phyloP scores from a whole-genome alignment of 2,113 vertebrate genomes.

The Scophthalmus maximus region DNA sequence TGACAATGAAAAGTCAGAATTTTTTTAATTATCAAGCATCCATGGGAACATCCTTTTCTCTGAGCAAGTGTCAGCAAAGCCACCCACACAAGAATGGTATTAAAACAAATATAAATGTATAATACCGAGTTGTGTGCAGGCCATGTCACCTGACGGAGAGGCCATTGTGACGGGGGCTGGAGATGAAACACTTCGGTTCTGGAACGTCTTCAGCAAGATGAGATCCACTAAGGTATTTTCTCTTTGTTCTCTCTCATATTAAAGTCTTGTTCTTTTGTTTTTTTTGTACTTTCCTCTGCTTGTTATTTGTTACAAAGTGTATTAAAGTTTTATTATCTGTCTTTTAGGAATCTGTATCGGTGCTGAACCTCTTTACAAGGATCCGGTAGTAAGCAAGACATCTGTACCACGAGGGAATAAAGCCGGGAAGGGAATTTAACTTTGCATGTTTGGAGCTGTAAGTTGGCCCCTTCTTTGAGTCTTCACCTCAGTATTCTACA shows the following conservation, averaged over 20 bases:
- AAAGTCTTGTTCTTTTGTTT: neutral
- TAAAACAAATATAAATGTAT: constrained; percentile 12
- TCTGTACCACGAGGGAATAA: constrained; percentile 19
- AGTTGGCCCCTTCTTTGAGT: constrained; percentile 37
- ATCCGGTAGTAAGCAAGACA: constrained; percentile 85
- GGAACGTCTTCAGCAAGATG: constrained; percentile 99
- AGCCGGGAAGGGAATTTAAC: constrained; percentile 22
- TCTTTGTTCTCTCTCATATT: neutral
- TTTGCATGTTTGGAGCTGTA: constrained; percentile 46
- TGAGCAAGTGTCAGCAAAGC: neutral
- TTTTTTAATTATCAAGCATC: neutral
- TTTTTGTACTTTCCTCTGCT: no score
- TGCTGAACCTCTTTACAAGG: constrained; percentile 95
- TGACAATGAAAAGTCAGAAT: neutral
- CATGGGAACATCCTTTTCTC: neutral
- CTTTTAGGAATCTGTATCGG: constrained; percentile 90
- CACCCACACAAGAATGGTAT: neutral
- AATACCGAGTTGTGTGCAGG: constrained; percentile 76
- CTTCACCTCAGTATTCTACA: constrained; percentile 45
- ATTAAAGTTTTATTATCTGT: neutral
- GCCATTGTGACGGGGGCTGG: constrained; percentile 98
- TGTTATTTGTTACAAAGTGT: neutral
- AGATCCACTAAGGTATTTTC: constrained; percentile 93
- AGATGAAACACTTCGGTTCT: constrained; percentile 96
- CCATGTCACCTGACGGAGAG: constrained; percentile 99